Evolutionary conservation across 2,888 invertebrate genomes (phyloP).

Genomic region (Portevinia maculata): DNA sequence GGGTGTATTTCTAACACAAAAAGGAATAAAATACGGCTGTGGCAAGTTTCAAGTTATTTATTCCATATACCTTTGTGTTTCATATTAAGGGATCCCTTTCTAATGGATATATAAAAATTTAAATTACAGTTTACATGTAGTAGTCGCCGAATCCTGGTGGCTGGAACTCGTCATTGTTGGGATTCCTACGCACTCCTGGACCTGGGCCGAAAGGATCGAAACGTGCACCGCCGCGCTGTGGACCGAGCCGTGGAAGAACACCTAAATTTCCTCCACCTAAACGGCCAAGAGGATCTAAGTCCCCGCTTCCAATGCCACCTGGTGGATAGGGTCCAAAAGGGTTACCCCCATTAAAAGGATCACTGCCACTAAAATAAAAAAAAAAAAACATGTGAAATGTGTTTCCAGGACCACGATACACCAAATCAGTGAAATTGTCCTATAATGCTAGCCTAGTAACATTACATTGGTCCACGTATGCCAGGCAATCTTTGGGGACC

Average conservation of each 20-base stretch:
- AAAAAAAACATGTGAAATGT: not conserved
- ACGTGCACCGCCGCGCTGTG: constrained; percentile 84
- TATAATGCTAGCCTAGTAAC: too few relatives aligned
- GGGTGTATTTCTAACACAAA: too few relatives aligned
- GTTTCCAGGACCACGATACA: not conserved
- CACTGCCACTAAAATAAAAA: constrained; percentile 62
- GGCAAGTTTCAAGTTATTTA: not conserved
- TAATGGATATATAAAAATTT: not conserved
- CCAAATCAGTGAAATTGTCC: too few relatives aligned
- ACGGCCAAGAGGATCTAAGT: constrained; percentile 90
- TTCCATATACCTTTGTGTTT: not conserved
- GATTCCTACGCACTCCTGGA: constrained; percentile 82
- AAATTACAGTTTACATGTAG: constrained; percentile 76
- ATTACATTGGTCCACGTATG: constrained; percentile 76
- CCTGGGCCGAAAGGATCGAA: constrained; percentile 92
- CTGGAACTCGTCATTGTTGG: constrained; percentile 88
- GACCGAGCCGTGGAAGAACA: constrained; percentile 75
- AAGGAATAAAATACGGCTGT: too few relatives aligned
- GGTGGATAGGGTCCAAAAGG: constrained; percentile 81
- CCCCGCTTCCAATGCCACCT: constrained; percentile 87
- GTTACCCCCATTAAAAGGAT: constrained; percentile 73
- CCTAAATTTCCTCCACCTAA: constrained; percentile 80
- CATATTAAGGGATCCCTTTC: not conserved
- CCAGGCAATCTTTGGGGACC: constrained; percentile 31
- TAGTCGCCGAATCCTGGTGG: constrained; percentile 85